Conservation (phyloP, 2,888 invertebrate genomes). For the Tiliacea aurago region DNA sequence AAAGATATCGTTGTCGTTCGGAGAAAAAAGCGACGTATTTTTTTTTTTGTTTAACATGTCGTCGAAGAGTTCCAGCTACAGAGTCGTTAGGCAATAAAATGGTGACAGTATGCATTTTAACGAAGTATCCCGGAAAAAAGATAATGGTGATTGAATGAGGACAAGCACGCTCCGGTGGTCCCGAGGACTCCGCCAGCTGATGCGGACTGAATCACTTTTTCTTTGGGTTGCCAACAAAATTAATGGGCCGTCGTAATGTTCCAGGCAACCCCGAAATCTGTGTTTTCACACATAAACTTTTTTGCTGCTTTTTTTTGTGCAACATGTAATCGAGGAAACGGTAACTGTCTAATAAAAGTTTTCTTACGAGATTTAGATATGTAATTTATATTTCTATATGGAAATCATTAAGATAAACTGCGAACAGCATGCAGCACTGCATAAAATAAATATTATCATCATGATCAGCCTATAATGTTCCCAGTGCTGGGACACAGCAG, state of each 20-base stretch:
- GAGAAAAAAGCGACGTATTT: conserved; percentile 28
- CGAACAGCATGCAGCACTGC: conserved; percentile 4
- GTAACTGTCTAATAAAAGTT: conserved; percentile 17
- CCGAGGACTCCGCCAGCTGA: conserved; percentile 68
- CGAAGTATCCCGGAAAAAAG: conserved; percentile 73
- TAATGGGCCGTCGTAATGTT: conserved; percentile 65
- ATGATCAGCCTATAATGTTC: too few relatives aligned
- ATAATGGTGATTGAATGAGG: conserved; percentile 80
- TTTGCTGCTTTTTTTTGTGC: conserved; percentile 13
- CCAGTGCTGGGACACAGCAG: too few relatives aligned
- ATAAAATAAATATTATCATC: neutral
- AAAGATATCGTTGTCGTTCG: conserved; percentile 49
- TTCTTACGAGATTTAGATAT: conserved; percentile 30
- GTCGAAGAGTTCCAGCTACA: conserved; percentile 39
- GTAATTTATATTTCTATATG: conserved; percentile 46
- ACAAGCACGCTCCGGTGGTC: conserved; percentile 71
- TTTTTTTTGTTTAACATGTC: conserved; percentile 25
- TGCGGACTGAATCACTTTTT: conserved; percentile 70
- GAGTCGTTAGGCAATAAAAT: conserved; percentile 57
- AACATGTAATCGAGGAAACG: conserved; percentile 45
- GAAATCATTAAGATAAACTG: conserved; percentile 46
- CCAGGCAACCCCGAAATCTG: conserved; percentile 49
- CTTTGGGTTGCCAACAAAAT: conserved; percentile 69
- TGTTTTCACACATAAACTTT: conserved; percentile 28
- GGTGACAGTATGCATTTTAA: conserved; percentile 69